These are phyloP conservation scores for Copsychus sechellarum DNA, from an alignment of 2,113 vertebrate genomes.

Conservation along the genomic window DNA sequence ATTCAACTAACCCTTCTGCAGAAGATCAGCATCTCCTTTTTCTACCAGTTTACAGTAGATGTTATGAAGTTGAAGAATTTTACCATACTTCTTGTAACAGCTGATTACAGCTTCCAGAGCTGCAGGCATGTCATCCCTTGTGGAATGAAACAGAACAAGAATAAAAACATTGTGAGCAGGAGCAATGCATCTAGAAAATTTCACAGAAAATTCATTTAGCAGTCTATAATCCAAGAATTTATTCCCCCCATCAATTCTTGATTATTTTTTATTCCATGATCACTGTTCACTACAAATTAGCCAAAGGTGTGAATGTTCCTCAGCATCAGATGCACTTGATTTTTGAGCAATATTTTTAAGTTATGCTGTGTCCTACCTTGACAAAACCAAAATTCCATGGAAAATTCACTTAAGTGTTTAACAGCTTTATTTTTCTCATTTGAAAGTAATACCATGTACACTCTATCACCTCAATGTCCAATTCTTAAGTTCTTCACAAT, in stretches of 20 bases:
- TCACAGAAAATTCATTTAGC: background rate
- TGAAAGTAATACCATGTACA: background rate
- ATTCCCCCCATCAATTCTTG: background rate
- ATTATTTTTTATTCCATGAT: background rate
- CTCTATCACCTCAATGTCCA: background rate
- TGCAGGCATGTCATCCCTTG: slow-evolving; percentile 79
- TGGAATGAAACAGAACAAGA: slow-evolving; percentile 37
- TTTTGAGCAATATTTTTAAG: background rate
- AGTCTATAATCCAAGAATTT: background rate
- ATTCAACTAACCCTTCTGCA: slow-evolving; percentile 86
- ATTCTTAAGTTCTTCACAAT: background rate
- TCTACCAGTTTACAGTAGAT: slow-evolving; percentile 85
- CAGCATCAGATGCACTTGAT: background rate
- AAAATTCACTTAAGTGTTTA: background rate
- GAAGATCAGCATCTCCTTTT: slow-evolving; percentile 85
- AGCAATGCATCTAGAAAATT: background rate
- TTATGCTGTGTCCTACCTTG: background rate
- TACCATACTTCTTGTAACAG: slow-evolving; percentile 80
- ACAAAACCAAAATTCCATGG: background rate
- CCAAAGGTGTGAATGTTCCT: background rate
- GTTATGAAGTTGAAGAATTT: slow-evolving; percentile 83
- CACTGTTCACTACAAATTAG: background rate
- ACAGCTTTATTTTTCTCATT: background rate
- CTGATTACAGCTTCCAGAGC: slow-evolving; percentile 80
- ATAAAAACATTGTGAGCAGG: background rate